phyloP scores from a whole-genome alignment of 1,140 invertebrate genomes.

The Lucilia cuprina region DNA sequence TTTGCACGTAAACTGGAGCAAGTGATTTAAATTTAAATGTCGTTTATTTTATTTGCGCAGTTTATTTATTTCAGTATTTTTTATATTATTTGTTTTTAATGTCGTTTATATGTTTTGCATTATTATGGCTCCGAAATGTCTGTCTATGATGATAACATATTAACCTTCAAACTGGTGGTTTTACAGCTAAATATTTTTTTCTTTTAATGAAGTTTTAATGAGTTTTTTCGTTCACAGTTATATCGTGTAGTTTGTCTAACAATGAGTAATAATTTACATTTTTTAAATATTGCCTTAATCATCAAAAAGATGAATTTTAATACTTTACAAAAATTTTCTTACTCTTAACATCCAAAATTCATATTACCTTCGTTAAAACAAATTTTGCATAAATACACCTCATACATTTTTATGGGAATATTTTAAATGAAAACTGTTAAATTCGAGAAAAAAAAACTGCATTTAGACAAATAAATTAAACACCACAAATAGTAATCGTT shows the following conservation, averaged over 20 bases:
- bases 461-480: background rate
- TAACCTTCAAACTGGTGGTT: constrained; percentile 1
- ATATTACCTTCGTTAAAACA: no score
- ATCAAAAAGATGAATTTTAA: no score
- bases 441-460: background rate
- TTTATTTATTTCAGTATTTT: background rate
- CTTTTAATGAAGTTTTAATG: constrained; percentile 4
- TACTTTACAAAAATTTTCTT: no score
- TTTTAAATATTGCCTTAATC: no score
- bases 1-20: constrained; percentile 10
- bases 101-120: background rate
- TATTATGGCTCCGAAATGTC: background rate
- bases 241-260: background rate
- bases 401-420: background rate
- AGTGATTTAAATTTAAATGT: background rate
- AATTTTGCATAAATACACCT: background rate
- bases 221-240: background rate
- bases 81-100: background rate
- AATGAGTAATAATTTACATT: no score
- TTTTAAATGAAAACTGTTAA: background rate
- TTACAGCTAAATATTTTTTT: background rate
- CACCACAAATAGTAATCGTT: constrained; percentile 4
- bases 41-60: constrained; percentile 1
- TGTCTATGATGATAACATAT: constrained; percentile 1
- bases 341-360: no score